Evolutionary conservation across 2,113 vertebrate genomes (phyloP).

Genomic region (Picathartes gymnocephalus): DNA sequence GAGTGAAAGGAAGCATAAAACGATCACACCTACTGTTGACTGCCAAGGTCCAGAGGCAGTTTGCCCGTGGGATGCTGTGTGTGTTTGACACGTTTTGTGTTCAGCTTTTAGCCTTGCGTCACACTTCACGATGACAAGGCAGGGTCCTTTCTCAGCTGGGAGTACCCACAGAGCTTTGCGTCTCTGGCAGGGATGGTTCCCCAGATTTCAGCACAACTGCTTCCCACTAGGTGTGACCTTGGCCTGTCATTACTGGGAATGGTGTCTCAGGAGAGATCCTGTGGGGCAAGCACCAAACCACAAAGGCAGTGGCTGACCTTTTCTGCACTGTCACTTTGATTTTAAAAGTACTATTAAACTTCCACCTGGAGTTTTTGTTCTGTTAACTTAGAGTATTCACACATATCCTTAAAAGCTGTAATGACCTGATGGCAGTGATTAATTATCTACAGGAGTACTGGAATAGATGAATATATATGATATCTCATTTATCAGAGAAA

Average conservation of each 20-base stretch:
- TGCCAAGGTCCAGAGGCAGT: not conserved
- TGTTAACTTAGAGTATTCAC: slow-evolving; percentile 48
- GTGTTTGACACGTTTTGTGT: slow-evolving; percentile 12
- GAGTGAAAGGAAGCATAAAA: slow-evolving; percentile 25
- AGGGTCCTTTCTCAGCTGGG: not conserved
- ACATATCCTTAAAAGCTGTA: slow-evolving; percentile 50
- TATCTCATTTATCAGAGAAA: slow-evolving; percentile 59
- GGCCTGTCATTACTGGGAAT: not conserved
- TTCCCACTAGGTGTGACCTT: fast-evolving
- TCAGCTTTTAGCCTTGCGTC: slow-evolving; percentile 8
- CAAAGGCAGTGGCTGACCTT: slow-evolving; percentile 32
- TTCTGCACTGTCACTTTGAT: slow-evolving; percentile 31
- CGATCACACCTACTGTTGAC: not conserved
- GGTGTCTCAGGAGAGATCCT: not conserved
- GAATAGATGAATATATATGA: slow-evolving; percentile 33
- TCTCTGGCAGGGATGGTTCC: not conserved
- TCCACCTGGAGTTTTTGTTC: slow-evolving; percentile 62
- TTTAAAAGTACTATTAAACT: slow-evolving; percentile 62
- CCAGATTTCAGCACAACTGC: not conserved
- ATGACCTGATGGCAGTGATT: slow-evolving; percentile 69
- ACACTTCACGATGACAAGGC: not conserved
- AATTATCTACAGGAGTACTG: slow-evolving; percentile 44
- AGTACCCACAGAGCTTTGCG: not conserved
- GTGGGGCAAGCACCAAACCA: not conserved
- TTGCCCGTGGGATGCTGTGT: not conserved